phyloP scores from a whole-genome alignment of 2,113 vertebrate species.

The Mormyrus lacerda region DNA sequence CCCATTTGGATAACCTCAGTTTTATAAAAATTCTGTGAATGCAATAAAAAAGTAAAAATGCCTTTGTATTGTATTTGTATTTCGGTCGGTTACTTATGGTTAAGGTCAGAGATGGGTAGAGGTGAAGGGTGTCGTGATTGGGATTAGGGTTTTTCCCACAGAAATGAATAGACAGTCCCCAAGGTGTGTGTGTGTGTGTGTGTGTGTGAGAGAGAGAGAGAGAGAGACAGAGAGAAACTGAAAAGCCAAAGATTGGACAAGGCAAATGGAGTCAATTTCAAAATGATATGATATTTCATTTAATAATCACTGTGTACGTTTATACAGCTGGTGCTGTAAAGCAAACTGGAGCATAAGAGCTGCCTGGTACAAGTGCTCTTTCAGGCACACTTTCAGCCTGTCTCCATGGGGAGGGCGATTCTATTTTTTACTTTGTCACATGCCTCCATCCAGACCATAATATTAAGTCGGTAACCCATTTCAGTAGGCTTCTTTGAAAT shows the following conservation, averaged over 20 bases:
- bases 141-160: too few relatives aligned
- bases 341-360: slow-evolving; percentile 39
- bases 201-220: neutral
- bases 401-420: slow-evolving; percentile 45
- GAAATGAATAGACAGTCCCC: too few relatives aligned
- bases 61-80: too few relatives aligned
- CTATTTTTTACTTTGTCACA: slow-evolving; percentile 58
- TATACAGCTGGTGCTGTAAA: slow-evolving; percentile 3
- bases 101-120: too few relatives aligned
- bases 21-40: too few relatives aligned
- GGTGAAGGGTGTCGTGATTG: too few relatives aligned
- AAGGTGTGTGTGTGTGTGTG: neutral
- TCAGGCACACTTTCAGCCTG: slow-evolving; percentile 44
- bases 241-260: neutral
- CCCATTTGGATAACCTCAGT: too few relatives aligned
- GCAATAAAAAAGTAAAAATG: too few relatives aligned
- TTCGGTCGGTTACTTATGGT: too few relatives aligned
- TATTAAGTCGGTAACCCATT: slow-evolving; percentile 54
- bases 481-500: slow-evolving; percentile 30
- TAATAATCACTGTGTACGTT: neutral
- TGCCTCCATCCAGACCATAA: slow-evolving; percentile 45
- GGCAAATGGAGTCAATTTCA: neutral
- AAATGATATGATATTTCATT: neutral
- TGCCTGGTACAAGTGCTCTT: slow-evolving; percentile 49
- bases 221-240: too few relatives aligned